Percentiles rank a stretch among this genome's conserved stretches.
phyloP scores from a whole-genome alignment of 2,797 vertebrate genomes.

The Anguilla pacifica region DNA sequence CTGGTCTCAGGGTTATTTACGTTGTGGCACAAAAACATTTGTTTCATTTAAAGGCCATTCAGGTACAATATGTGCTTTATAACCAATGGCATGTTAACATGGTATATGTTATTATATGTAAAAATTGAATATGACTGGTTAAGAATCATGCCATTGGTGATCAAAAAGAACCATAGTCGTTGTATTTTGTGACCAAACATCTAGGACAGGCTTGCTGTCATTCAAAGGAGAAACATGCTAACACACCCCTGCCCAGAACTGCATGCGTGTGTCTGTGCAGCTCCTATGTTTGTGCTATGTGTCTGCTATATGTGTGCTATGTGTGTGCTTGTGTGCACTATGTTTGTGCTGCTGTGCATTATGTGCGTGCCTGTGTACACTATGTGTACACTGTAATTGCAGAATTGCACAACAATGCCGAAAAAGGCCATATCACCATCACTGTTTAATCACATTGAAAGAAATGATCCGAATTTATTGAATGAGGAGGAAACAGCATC shows the following conservation, averaged over 20 bases:
- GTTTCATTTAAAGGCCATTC: too few relatives aligned
- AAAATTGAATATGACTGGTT: background rate
- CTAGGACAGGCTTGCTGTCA: background rate
- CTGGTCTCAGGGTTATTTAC: background rate
- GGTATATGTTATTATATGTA: background rate
- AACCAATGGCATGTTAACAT: background rate
- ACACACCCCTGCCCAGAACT: background rate
- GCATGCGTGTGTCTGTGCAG: background rate
- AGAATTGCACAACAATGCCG: background rate
- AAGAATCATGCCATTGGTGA: too few relatives aligned
- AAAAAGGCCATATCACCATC: conserved; percentile 17
- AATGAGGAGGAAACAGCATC: conserved; percentile 12
- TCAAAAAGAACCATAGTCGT: too few relatives aligned
- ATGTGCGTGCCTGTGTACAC: too few relatives aligned
- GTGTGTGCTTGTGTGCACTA: too few relatives aligned
- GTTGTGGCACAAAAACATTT: background rate
- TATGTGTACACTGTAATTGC: too few relatives aligned
- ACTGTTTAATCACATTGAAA: conserved; percentile 14
- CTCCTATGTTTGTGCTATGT: background rate
- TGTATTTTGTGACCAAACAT: background rate
- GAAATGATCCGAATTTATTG: conserved; percentile 32
- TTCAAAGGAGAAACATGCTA: background rate
- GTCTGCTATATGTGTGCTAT: background rate
- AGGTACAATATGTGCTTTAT: background rate
- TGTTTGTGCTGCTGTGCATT: too few relatives aligned